Percentiles rank a stretch among this genome's conserved stretches.
Conservation (phyloP, 2,113 vertebrate genomes). For the Corythornis vintsioides region DNA sequence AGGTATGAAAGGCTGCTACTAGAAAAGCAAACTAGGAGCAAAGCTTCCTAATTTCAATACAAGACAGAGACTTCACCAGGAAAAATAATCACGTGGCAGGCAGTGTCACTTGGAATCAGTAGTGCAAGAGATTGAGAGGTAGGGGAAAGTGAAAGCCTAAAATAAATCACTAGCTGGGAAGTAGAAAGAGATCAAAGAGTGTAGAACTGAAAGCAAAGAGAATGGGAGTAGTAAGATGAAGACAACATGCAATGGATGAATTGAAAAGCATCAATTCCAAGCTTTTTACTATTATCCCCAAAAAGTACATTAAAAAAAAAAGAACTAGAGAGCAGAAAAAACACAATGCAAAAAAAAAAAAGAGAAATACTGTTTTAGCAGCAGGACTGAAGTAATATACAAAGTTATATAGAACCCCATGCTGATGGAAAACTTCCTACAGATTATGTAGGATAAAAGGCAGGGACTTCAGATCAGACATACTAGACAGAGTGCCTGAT, state of each 20-base stretch:
- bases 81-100: neutral
- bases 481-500: fast-evolving
- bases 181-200: neutral
- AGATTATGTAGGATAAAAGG: neutral
- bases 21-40: neutral
- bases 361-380: neutral
- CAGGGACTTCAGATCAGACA: neutral
- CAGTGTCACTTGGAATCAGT: neutral
- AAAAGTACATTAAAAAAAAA: neutral
- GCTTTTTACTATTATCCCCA: neutral
- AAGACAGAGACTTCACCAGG: neutral
- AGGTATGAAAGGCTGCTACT: neutral
- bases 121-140: neutral
- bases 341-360: neutral
- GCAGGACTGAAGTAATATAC: neutral
- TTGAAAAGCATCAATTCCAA: neutral
- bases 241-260: neutral
- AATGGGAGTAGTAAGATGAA: neutral
- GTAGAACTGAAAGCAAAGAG: neutral
- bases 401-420: neutral
- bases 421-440: neutral
- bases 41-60: neutral
- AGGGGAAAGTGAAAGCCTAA: neutral
- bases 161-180: neutral
- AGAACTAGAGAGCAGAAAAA: neutral